A percentile compares a stretch with the other conserved stretches of the same genome.
These are phyloP conservation scores for Scaptomyza polygonia DNA, from an alignment of 2,888 invertebrate genomes.

Conservation along the genomic window DNA sequence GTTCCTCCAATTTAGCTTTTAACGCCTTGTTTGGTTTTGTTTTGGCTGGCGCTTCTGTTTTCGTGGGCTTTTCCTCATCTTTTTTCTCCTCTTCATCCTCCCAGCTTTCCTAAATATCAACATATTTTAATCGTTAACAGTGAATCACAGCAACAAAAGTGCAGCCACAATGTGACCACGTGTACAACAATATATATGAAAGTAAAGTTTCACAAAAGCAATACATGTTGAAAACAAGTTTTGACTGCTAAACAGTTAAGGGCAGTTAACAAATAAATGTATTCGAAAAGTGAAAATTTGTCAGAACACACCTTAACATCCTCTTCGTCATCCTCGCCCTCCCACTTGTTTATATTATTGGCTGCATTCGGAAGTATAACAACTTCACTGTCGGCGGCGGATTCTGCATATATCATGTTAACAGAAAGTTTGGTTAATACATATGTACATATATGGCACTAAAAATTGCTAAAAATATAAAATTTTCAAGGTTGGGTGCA, in stretches of 20 bases:
- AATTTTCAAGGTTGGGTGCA: constrained; percentile 46
- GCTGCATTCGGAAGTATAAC: constrained; percentile 89
- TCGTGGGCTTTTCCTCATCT: constrained; percentile 89
- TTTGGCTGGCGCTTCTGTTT: constrained; percentile 85
- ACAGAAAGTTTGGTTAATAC: constrained; percentile 30
- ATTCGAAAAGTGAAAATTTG: constrained; percentile 1
- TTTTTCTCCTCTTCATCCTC: constrained; percentile 94
- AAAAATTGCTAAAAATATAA: constrained; percentile 44
- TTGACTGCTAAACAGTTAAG: constrained; percentile 20
- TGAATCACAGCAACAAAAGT: constrained; percentile 23
- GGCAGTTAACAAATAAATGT: constrained; percentile 5
- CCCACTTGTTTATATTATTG: constrained; percentile 89
- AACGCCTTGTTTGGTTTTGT: constrained; percentile 90
- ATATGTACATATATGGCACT: constrained; percentile 11
- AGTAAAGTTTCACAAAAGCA: constrained; percentile 50
- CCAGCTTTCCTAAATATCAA: constrained; percentile 92
- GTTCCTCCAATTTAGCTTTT: constrained; percentile 93
- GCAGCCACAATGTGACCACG: constrained; percentile 70
- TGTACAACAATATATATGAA: constrained; percentile 65
- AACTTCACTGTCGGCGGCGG: constrained; percentile 86
- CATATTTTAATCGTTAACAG: constrained; percentile 4
- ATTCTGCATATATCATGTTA: constrained; percentile 69
- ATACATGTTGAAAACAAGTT: constrained; percentile 53
- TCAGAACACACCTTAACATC: constrained; percentile 89
- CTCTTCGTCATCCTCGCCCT: constrained; percentile 94